Conservation (phyloP, 2,888 invertebrate genomes). For the Synanthedon andrenaeformis region DNA sequence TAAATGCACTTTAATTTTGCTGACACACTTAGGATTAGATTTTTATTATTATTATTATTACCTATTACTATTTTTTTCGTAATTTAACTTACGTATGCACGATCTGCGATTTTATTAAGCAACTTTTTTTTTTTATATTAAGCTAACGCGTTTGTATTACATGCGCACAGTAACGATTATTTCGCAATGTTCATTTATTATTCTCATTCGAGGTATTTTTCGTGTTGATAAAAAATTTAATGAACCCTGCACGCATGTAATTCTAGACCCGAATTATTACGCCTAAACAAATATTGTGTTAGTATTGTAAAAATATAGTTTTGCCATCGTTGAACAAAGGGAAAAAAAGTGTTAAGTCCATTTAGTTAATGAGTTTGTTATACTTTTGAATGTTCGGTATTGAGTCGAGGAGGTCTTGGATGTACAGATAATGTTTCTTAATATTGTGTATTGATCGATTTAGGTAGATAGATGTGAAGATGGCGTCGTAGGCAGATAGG, state of each 20-base stretch:
- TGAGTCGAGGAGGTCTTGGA: slow-evolving; percentile 33
- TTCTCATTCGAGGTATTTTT: not conserved
- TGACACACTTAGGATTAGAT: slow-evolving; percentile 65
- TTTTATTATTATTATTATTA: slow-evolving; percentile 7
- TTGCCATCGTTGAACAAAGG: slow-evolving; percentile 68
- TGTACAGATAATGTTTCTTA: slow-evolving; percentile 63
- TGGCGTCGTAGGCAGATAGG: slow-evolving; percentile 33
- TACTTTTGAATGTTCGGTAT: slow-evolving; percentile 48
- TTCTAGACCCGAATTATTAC: slow-evolving; percentile 29
- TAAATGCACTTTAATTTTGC: slow-evolving; percentile 67
- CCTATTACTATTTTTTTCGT: slow-evolving; percentile 42
- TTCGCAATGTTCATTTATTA: not conserved
- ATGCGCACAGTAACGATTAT: slow-evolving; percentile 16
- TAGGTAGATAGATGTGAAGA: slow-evolving; percentile 46
- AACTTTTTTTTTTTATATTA: slow-evolving; percentile 37
- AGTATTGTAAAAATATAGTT: slow-evolving; percentile 57
- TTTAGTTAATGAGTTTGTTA: slow-evolving; percentile 66
- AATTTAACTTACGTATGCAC: slow-evolving; percentile 66
- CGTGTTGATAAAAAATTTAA: not conserved
- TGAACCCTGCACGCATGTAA: slow-evolving; percentile 21
- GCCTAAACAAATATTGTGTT: slow-evolving; percentile 64
- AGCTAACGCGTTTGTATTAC: slow-evolving; percentile 35
- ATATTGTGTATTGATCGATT: slow-evolving; percentile 62
- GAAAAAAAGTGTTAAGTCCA: slow-evolving; percentile 48
- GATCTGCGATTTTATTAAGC: slow-evolving; percentile 67